phyloP scores from a whole-genome alignment of 2,888 invertebrate species.

The Cephus rjabovi region DNA sequence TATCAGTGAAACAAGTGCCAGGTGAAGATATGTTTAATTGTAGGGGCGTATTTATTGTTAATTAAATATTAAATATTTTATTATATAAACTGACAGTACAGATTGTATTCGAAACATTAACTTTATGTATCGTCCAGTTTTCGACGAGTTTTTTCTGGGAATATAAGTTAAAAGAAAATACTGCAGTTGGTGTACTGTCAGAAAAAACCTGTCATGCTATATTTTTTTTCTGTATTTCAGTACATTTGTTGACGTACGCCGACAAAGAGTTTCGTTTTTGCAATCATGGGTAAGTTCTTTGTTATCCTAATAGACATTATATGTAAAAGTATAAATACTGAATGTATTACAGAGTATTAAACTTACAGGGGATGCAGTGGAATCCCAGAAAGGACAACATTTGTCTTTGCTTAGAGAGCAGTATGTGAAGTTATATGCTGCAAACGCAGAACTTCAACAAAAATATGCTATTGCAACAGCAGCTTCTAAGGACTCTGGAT shows the following conservation, averaged over 20 bases:
- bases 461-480: constrained; percentile 86
- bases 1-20: constrained; percentile 21
- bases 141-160: not conserved
- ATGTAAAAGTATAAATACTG: not conserved
- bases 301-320: not conserved
- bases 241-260: constrained; percentile 19
- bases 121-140: not conserved
- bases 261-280: not conserved
- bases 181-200: constrained; percentile 15
- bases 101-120: not conserved
- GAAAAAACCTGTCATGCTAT: constrained; percentile 28
- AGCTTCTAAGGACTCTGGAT: constrained; percentile 79
- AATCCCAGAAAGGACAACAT: constrained; percentile 74
- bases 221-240: constrained; percentile 20
- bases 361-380: constrained; percentile 50
- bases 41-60: constrained; percentile 36
- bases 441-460: constrained; percentile 83
- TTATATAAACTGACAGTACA: not conserved
- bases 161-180: not conserved
- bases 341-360: not conserved
- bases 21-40: constrained; percentile 25
- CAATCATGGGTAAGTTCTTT: not conserved
- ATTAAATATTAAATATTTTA: constrained; percentile 1
- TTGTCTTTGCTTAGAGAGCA: constrained; percentile 87
- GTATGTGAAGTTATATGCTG: constrained; percentile 88